A percentile compares a stretch with the other conserved stretches of the same genome.
Conservation (phyloP, 2,888 invertebrate species). For the Punctoribates punctum region DNA sequence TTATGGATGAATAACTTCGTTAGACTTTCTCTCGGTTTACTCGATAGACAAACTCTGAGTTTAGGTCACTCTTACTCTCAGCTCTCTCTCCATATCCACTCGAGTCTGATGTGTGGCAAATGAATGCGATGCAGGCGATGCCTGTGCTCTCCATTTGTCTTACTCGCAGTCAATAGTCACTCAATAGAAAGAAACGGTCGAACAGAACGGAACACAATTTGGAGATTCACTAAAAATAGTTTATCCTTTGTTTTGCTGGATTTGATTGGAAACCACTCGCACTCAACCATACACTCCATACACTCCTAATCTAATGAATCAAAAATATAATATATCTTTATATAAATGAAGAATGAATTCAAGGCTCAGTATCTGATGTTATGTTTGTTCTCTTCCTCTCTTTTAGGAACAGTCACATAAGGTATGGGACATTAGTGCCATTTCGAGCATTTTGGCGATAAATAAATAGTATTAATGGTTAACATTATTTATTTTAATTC, state of each 20-base stretch:
- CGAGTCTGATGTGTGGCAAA: constrained; percentile 5
- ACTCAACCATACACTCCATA: constrained; percentile 28
- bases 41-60: neutral
- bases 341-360: constrained; percentile 5
- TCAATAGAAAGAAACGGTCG: constrained; percentile 20
- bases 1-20: constrained; percentile 37
- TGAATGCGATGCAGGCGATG: constrained; percentile 35
- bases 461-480: constrained; percentile 3
- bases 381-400: constrained; percentile 7
- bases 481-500: constrained; percentile 3
- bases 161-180: constrained; percentile 19
- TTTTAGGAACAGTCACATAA: constrained; percentile 43
- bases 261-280: constrained; percentile 23
- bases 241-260: neutral
- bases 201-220: constrained; percentile 2
- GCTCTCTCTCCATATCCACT: constrained; percentile 22
- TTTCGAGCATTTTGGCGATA: neutral
- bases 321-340: constrained; percentile 12
- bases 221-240: neutral
- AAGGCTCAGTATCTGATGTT: constrained; percentile 19
- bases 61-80: neutral
- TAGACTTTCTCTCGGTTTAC: constrained; percentile 24
- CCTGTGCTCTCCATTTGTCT: constrained; percentile 27
- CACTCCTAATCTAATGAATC: constrained; percentile 31
- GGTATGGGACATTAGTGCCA: constrained; percentile 6